phyloP scores from a whole-genome alignment of 1,140 invertebrate species.

The Lordiphosa stackelbergi region DNA sequence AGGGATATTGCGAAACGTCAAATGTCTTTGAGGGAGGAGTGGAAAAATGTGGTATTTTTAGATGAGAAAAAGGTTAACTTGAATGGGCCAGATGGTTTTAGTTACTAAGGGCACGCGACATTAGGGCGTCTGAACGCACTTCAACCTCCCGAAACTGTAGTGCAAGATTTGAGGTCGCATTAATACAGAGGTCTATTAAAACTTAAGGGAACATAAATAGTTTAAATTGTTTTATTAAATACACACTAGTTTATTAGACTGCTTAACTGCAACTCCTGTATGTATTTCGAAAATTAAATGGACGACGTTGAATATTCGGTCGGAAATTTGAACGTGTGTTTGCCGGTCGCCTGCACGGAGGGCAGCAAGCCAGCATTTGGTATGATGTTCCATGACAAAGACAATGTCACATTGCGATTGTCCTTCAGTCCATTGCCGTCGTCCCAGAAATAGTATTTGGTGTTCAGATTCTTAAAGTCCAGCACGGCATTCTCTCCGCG shows the following conservation, averaged over 20 bases:
- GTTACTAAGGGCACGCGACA: too few relatives aligned
- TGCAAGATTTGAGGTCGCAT: too few relatives aligned
- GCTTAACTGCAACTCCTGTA: neutral
- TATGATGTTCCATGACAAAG: slow-evolving; percentile 98
- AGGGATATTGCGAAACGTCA: too few relatives aligned
- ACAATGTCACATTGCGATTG: slow-evolving; percentile 95
- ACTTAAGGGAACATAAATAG: neutral
- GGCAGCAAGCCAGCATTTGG: slow-evolving; percentile 97
- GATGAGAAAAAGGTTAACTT: too few relatives aligned
- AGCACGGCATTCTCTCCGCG: slow-evolving; percentile 94
- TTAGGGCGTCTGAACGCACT: too few relatives aligned
- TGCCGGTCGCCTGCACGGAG: slow-evolving; percentile 88
- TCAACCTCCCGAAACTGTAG: too few relatives aligned
- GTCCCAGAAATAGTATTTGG: slow-evolving; percentile 99
- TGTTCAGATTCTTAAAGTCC: slow-evolving; percentile 95
- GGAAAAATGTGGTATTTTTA: too few relatives aligned
- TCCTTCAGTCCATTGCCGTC: slow-evolving; percentile 97
- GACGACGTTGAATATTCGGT: slow-evolving; percentile 85
- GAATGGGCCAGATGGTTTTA: too few relatives aligned
- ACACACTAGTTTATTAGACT: slow-evolving; percentile 23
- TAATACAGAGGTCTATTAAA: too few relatives aligned
- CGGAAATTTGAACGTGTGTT: slow-evolving; percentile 93
- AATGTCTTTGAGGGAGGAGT: too few relatives aligned
- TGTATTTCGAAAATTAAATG: slow-evolving; percentile 45
- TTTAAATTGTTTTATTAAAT: slow-evolving; percentile 13